Percentiles rank a stretch among this genome's conserved stretches.
Conservation (phyloP, 2,113 vertebrate genomes). For the Tupaia chinensis region DNA sequence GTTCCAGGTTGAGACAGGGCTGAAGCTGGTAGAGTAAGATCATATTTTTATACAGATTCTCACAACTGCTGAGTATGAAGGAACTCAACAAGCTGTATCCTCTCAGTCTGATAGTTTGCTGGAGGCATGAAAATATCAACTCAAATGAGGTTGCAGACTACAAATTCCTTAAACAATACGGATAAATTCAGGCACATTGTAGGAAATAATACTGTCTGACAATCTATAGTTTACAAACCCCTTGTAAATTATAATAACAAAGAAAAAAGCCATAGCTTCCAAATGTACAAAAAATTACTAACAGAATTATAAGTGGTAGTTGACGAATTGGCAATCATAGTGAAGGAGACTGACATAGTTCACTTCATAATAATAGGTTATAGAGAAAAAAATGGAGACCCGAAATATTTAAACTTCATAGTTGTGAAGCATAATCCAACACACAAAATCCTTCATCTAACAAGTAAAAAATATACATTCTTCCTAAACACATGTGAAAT, state of each 20-base stretch:
- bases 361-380: neutral
- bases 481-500: neutral
- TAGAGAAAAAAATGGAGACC: neutral
- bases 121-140: constrained; percentile 37
- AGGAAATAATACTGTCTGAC: constrained; percentile 38
- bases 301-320: neutral
- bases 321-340: neutral
- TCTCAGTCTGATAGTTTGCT: constrained; percentile 17
- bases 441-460: neutral
- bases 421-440: neutral
- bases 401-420: neutral
- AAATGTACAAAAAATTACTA: neutral
- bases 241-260: neutral
- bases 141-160: neutral
- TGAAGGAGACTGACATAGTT: neutral
- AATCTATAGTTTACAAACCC: neutral
- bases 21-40: neutral
- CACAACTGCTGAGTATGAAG: neutral
- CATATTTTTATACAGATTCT: neutral
- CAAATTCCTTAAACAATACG: constrained; percentile 39
- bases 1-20: neutral
- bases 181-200: neutral
- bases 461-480: neutral
- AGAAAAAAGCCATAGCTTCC: neutral
- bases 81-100: neutral